Evolutionary conservation across 2,113 vertebrate species (phyloP), one percentile per base, ranked within the genome.

Genomic region (Epinephelus moara): DNA sequence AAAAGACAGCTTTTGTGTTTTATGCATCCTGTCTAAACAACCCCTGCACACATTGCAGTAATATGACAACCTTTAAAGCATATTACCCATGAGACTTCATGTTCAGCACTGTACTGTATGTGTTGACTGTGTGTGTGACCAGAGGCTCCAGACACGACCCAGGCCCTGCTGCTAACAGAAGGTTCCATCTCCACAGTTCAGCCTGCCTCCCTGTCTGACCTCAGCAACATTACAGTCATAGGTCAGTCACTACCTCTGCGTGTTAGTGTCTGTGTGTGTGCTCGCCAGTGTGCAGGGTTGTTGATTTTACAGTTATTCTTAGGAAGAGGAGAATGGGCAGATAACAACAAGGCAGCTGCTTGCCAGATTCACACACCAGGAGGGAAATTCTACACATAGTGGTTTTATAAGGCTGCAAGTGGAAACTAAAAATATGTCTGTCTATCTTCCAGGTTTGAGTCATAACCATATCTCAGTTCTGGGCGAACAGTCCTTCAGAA

Each of bases 181-280:
- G 94, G 96, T 50, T 90, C 84, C 70, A 95, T 96, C 80, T 79
- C 91, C 84, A 70, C 88, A 0, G 67, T 97, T 52, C 88, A 94
- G 49, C 78, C 88, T 13, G 75, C 90, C 4, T 91, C 90, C 0
- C 88, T 96, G 62, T 95, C 95, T 4, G 85, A 94, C 70, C 89
- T 96, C 45, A 88, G 85, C 62, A 94, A 95, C 81, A 80, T 96
- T 14, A 93, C 93, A 4, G 77, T 97, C 63, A 93, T 97, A 73
- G 94, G 91, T 90, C 63, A 79, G 60, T 55, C 11, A 64, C 19
- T 27, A n/a, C 6, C 14, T 30, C 6, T 18, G 15, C 33, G 18
- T 56, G 18, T 66, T 9, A 19, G 9, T 27, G 4, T 27, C 21
- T 72, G 15, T 72, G 6, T 17, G 37, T 47, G 62, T 57, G 2